phyloP scores from a whole-genome alignment of 2,113 vertebrate genomes.

The Lampris incognitus region DNA sequence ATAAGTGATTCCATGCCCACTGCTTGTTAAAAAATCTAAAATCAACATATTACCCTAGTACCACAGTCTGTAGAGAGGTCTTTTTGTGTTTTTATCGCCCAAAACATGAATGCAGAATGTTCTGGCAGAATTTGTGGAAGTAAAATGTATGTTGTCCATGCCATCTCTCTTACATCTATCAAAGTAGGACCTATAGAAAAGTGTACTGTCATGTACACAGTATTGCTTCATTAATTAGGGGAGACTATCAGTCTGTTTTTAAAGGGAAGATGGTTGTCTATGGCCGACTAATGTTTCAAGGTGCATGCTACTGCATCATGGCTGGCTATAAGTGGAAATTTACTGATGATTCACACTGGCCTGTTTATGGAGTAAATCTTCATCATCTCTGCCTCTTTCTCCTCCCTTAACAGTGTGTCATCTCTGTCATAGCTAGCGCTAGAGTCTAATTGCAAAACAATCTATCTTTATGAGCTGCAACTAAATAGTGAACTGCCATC shows the following conservation, averaged over 20 bases:
- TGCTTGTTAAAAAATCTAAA: not conserved
- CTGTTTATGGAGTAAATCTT: slow-evolving; percentile 68
- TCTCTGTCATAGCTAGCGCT: slow-evolving; percentile 40
- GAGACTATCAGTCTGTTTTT: slow-evolving; percentile 15
- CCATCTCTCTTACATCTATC: slow-evolving; percentile 13
- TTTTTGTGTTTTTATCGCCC: not conserved
- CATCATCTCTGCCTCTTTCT: slow-evolving; percentile 55
- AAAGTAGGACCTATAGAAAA: slow-evolving; percentile 8
- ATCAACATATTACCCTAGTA: not conserved
- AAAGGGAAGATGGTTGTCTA: slow-evolving; percentile 42
- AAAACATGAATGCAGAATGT: not conserved
- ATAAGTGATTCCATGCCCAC: not conserved
- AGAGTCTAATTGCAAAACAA: slow-evolving; percentile 59
- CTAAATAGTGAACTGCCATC: slow-evolving; percentile 60
- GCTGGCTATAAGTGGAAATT: slow-evolving; percentile 49
- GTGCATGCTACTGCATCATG: slow-evolving; percentile 45
- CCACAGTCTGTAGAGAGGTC: not conserved
- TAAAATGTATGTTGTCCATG: not conserved
- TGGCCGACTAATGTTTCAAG: slow-evolving; percentile 49
- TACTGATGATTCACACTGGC: slow-evolving; percentile 45
- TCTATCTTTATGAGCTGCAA: slow-evolving; percentile 62
- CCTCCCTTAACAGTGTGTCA: slow-evolving; percentile 52
- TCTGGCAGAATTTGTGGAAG: slow-evolving; percentile 1
- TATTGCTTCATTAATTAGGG: slow-evolving; percentile 59
- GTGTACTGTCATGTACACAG: slow-evolving; percentile 36